Conservation (phyloP, 2,888 invertebrate genomes). For the Diarsia brunnea region DNA sequence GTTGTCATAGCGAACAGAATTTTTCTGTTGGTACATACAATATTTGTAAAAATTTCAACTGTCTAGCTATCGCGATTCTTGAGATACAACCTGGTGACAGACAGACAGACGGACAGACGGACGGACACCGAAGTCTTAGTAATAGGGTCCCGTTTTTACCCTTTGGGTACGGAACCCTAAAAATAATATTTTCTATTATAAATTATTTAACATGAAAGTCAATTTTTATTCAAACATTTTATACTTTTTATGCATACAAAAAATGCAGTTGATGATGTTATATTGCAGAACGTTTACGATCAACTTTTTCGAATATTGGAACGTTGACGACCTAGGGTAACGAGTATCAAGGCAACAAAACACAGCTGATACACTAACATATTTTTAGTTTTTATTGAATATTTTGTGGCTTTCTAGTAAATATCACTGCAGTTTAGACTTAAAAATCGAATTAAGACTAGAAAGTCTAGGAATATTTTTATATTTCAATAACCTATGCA, state of each 20-base stretch:
- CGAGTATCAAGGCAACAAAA: slow-evolving; percentile 20
- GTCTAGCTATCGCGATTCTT: too few relatives aligned
- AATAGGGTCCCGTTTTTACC: too few relatives aligned
- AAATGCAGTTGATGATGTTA: neutral
- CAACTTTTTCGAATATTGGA: slow-evolving; percentile 16
- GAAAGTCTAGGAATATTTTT: too few relatives aligned
- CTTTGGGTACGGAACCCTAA: too few relatives aligned
- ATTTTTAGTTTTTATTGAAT: neutral
- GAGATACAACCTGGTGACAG: too few relatives aligned
- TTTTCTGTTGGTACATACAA: too few relatives aligned
- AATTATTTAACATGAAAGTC: neutral
- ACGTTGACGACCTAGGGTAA: slow-evolving; percentile 10
- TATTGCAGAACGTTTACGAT: slow-evolving; percentile 22
- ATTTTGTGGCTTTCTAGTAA: neutral
- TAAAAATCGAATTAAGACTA: neutral
- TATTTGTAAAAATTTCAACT: too few relatives aligned
- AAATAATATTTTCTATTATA: neutral
- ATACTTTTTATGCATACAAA: neutral
- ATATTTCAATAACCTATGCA: too few relatives aligned
- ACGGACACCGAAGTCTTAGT: too few relatives aligned
- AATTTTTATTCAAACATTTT: neutral
- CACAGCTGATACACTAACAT: slow-evolving; percentile 17
- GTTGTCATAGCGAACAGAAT: too few relatives aligned
- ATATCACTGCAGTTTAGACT: neutral
- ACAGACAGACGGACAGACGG: too few relatives aligned